phyloP scores from a whole-genome alignment of 1,140 invertebrate species.

The Neotoxoptera formosana region DNA sequence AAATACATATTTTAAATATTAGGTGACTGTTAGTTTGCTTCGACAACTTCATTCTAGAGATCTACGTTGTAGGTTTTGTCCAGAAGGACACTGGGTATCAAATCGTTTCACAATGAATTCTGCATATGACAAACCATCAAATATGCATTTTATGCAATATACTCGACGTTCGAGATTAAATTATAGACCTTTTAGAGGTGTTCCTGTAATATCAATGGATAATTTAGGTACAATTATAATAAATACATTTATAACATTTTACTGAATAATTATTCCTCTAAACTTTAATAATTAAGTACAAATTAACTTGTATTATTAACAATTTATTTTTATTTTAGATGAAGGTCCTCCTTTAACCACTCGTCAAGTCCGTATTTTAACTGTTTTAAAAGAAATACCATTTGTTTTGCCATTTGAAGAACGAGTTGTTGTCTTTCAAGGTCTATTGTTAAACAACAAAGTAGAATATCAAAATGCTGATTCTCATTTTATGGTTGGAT shows the following conservation, averaged over 20 bases:
- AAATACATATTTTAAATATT: constrained; percentile 61
- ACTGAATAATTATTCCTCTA: background rate
- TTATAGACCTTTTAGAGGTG: constrained; percentile 72
- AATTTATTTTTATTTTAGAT: constrained; percentile 64
- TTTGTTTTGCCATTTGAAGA: constrained; percentile 92
- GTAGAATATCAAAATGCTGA: constrained; percentile 76
- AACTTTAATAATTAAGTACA: background rate
- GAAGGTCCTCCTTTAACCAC: constrained; percentile 85
- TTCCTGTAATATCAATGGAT: constrained; percentile 70
- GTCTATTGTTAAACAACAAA: constrained; percentile 76
- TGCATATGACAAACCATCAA: constrained; percentile 53
- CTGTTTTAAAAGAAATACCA: constrained; percentile 89
- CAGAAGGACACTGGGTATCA: constrained; percentile 79
- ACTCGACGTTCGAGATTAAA: constrained; percentile 65
- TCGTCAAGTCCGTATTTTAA: constrained; percentile 85
- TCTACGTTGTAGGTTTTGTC: constrained; percentile 78
- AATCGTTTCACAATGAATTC: constrained; percentile 69
- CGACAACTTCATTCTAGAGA: constrained; percentile 85
- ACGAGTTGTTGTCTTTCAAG: constrained; percentile 85
- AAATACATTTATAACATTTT: background rate
- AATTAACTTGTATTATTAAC: background rate
- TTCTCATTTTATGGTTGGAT: constrained; percentile 77
- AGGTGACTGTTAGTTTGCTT: constrained; percentile 76
- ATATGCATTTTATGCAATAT: constrained; percentile 61
- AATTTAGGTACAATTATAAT: constrained; percentile 65